A percentile compares a stretch with the other conserved stretches of the same genome.
These are phyloP conservation scores for Graphium colonna DNA, from an alignment of 2,888 invertebrate genomes.

Conservation along the genomic window DNA sequence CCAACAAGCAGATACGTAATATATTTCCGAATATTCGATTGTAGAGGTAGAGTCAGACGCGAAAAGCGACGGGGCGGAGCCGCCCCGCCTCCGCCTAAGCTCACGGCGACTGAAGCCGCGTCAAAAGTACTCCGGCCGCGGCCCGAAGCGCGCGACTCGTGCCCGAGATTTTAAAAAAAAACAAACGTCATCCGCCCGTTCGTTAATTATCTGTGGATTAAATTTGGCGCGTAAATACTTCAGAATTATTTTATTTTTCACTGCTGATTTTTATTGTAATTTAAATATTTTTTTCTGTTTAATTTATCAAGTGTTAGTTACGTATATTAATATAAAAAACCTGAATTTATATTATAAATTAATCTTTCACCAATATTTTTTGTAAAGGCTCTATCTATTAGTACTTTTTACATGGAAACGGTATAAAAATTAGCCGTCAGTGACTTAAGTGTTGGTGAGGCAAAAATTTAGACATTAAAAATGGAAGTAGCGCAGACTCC, in stretches of 20 bases:
- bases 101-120: slow-evolving; percentile 54
- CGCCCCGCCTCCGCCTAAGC: slow-evolving; percentile 61
- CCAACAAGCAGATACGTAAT: slow-evolving; percentile 11
- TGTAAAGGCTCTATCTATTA: too few species aligned
- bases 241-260: too few species aligned
- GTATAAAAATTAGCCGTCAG: too few species aligned
- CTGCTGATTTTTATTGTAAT: too few species aligned
- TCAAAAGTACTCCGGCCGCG: slow-evolving; percentile 71
- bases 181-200: slow-evolving; percentile 33
- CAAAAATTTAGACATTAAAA: slow-evolving; percentile 25
- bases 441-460: too few species aligned
- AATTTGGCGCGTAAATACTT: too few species aligned
- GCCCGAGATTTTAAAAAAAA: slow-evolving; percentile 41
- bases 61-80: slow-evolving; percentile 76
- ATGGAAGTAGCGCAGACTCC: slow-evolving; percentile 76
- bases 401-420: too few species aligned
- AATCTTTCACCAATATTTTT: too few species aligned
- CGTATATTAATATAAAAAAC: too few species aligned
- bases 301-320: too few species aligned
- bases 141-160: slow-evolving; percentile 52
- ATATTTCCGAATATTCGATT: slow-evolving; percentile 13
- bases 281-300: too few species aligned
- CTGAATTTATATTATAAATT: too few species aligned
- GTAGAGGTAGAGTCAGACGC: slow-evolving; percentile 46
- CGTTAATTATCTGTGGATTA: neutral